phyloP scores from a whole-genome alignment of 2,113 vertebrate species.

The Lichenostomus cassidix region DNA sequence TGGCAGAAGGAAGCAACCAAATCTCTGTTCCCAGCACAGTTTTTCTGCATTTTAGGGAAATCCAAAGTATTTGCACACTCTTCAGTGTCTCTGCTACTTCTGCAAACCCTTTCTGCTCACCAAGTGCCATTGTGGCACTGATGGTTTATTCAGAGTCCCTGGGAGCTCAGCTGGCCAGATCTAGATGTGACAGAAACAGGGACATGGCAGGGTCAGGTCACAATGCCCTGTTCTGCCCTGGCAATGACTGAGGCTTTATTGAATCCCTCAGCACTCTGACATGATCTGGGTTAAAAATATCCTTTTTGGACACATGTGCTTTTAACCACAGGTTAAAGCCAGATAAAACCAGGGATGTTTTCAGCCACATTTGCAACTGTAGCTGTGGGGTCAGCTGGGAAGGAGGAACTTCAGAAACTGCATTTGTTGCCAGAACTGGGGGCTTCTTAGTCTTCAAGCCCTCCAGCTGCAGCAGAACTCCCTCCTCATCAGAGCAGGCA shows the following conservation, averaged over 20 bases:
- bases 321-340: background rate
- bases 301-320: background rate
- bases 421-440: background rate
- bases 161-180: background rate
- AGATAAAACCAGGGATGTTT: background rate
- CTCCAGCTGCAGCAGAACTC: background rate
- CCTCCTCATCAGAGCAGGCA: background rate
- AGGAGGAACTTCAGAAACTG: background rate
- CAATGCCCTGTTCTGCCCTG: background rate
- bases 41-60: background rate
- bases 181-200: background rate
- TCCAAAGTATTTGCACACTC: rapidly evolving
- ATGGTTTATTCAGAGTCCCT: background rate
- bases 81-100: background rate
- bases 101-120: background rate
- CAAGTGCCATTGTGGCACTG: background rate
- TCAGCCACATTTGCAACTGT: background rate
- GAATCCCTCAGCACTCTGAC: background rate
- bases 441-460: background rate
- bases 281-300: background rate
- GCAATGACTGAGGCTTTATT: background rate
- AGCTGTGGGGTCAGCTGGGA: background rate
- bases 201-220: background rate
- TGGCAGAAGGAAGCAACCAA: background rate
- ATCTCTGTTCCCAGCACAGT: background rate